Evolutionary conservation across 2,888 invertebrate species (phyloP).

Genomic region (Drosophila pseudotakahashii): DNA sequence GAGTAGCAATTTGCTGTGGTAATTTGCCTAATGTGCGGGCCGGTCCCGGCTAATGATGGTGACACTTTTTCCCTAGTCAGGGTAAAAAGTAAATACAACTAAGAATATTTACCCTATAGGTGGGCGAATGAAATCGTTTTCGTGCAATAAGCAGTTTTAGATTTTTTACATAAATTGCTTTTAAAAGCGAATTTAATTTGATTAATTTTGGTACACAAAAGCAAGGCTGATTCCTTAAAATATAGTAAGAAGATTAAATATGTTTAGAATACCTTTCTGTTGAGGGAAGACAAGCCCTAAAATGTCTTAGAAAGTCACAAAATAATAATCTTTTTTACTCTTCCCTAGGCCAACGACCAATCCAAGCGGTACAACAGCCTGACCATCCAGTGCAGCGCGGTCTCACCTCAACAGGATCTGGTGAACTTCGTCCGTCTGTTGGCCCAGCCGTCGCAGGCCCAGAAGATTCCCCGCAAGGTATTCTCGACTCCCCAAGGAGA

Average conservation of each 20-base stretch:
- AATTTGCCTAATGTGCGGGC: slow-evolving; percentile 60
- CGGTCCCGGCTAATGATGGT: neutral
- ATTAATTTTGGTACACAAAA: no score
- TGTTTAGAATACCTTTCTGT: no score
- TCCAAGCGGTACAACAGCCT: slow-evolving; percentile 93
- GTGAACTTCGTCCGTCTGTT: slow-evolving; percentile 91
- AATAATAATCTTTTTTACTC: neutral
- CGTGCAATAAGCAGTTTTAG: neutral
- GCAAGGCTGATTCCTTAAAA: no score
- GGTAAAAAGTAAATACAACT: neutral
- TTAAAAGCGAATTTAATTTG: no score
- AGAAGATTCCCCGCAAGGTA: slow-evolving; percentile 84
- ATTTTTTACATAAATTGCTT: no score
- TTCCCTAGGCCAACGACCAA: slow-evolving; percentile 90
- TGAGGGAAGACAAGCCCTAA: no score
- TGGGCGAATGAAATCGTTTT: neutral
- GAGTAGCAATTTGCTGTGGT: slow-evolving; percentile 62
- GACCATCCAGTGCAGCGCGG: slow-evolving; percentile 90
- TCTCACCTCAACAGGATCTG: slow-evolving; percentile 86
- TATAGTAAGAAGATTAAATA: no score
- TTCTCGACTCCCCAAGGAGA: slow-evolving; percentile 88
- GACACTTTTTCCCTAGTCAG: neutral
- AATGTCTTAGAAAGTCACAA: no score
- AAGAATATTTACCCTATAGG: neutral
- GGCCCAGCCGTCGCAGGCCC: slow-evolving; percentile 86